Evolutionary conservation across 2,888 invertebrate species (phyloP).

Genomic region (Mythimna vitellina): DNA sequence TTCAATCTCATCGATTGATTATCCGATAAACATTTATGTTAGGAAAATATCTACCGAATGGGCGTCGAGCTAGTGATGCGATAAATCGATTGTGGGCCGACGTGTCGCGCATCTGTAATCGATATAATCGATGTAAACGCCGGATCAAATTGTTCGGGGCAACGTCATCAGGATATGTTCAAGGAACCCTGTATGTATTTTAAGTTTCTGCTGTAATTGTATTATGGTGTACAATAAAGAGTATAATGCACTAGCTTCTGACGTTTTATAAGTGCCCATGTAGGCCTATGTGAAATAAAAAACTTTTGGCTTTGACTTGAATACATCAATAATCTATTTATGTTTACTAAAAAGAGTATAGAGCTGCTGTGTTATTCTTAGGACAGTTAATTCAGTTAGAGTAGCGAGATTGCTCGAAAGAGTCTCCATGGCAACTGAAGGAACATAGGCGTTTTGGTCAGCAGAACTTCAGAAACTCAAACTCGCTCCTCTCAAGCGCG

Average conservation of each 20-base stretch:
- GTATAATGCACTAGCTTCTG: too few species aligned
- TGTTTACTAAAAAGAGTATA: slow-evolving; percentile 38
- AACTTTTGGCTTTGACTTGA: too few species aligned
- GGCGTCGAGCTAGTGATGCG: slow-evolving; percentile 65
- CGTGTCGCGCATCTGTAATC: slow-evolving; percentile 73
- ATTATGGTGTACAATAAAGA: too few species aligned
- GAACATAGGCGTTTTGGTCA: neutral
- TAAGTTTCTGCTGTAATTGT: too few species aligned
- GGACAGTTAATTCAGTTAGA: neutral
- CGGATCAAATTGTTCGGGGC: slow-evolving; percentile 63
- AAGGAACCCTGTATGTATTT: slow-evolving; percentile 44
- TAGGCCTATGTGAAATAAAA: too few species aligned
- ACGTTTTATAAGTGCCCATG: too few species aligned
- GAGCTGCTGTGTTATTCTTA: neutral
- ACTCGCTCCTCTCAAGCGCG: too few species aligned
- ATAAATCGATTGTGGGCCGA: slow-evolving; percentile 73
- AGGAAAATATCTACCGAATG: slow-evolving; percentile 71
- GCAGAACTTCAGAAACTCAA: neutral
- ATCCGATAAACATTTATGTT: slow-evolving; percentile 69
- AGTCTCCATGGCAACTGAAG: neutral
- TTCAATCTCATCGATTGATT: slow-evolving; percentile 45
- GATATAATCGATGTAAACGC: slow-evolving; percentile 69
- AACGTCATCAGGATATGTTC: slow-evolving; percentile 59
- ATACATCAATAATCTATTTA: too few species aligned
- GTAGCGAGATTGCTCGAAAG: neutral